phyloP scores from a whole-genome alignment of 1,140 invertebrate genomes.

The Riptortus pedestris region DNA sequence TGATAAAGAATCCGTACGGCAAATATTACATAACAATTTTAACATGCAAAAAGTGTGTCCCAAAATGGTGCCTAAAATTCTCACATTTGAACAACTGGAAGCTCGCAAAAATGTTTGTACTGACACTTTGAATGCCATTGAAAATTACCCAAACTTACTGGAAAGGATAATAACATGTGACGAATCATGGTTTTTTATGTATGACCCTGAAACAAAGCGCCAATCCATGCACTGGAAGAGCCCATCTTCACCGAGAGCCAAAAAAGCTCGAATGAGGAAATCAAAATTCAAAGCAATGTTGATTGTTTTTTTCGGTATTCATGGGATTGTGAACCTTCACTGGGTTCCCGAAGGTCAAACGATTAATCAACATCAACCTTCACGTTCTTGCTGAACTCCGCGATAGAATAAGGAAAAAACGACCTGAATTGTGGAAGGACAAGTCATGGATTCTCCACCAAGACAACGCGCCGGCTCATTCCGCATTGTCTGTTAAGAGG shows the following conservation, averaged over 20 bases:
- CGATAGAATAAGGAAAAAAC: constrained; percentile 28
- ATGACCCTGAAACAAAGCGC: not conserved
- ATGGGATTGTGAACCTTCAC: constrained; percentile 33
- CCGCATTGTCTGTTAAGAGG: constrained; percentile 18
- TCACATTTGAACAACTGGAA: too few relatives aligned
- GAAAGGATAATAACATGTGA: not conserved
- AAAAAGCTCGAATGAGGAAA: too few relatives aligned
- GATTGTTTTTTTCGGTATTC: constrained; percentile 33
- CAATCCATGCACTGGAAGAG: not conserved
- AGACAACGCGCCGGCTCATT: constrained; percentile 26
- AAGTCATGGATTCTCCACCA: constrained; percentile 24
- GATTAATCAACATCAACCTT: constrained; percentile 32
- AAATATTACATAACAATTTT: too few relatives aligned
- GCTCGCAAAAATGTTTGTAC: too few relatives aligned
- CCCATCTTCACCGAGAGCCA: too few relatives aligned
- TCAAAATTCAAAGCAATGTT: constrained; percentile 33
- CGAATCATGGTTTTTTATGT: not conserved
- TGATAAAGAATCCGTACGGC: too few relatives aligned
- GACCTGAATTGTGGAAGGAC: too few relatives aligned
- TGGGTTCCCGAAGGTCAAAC: constrained; percentile 34
- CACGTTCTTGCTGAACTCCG: constrained; percentile 32
- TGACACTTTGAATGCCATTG: too few relatives aligned
- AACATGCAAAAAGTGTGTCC: too few relatives aligned
- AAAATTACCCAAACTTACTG: too few relatives aligned
- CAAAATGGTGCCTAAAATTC: too few relatives aligned